phyloP scores from a whole-genome alignment of 2,888 invertebrate genomes.

The Acleris laterana region DNA sequence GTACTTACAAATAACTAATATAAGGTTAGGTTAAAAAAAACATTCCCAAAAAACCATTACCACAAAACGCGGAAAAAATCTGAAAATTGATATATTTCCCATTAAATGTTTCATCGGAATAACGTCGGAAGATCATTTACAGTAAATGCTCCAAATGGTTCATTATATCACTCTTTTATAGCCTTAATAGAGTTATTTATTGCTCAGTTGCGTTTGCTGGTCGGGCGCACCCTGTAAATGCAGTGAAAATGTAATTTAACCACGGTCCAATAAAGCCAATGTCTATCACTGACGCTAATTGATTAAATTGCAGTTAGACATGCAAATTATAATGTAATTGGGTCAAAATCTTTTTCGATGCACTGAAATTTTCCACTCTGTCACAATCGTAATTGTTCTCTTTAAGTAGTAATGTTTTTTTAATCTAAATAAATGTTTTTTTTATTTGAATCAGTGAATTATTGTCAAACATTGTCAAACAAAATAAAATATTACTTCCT shows the following conservation, averaged over 20 bases:
- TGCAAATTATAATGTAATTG: no score
- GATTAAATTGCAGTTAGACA: no score
- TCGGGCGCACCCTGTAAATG: slow-evolving; percentile 18
- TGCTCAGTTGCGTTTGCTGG: slow-evolving; percentile 18
- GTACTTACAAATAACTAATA: no score
- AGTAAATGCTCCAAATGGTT: slow-evolving; percentile 19
- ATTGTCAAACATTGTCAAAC: no score
- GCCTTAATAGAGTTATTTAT: slow-evolving; percentile 33
- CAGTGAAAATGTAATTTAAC: slow-evolving; percentile 8
- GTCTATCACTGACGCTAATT: no score
- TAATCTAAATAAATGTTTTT: no score
- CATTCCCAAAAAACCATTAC: neutral
- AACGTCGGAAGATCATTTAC: slow-evolving; percentile 15
- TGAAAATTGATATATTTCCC: slow-evolving; percentile 15
- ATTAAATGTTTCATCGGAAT: slow-evolving; percentile 15
- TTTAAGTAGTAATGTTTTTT: no score
- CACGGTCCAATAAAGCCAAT: neutral
- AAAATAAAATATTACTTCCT: no score
- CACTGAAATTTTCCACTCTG: no score
- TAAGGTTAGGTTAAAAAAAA: neutral
- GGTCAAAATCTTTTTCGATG: no score
- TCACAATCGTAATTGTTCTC: no score
- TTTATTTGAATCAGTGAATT: no score
- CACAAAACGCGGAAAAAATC: neutral
- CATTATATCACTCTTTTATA: slow-evolving; percentile 32